Evolutionary conservation across 2,888 invertebrate species (phyloP).

Genomic region (Abrostola tripartita): DNA sequence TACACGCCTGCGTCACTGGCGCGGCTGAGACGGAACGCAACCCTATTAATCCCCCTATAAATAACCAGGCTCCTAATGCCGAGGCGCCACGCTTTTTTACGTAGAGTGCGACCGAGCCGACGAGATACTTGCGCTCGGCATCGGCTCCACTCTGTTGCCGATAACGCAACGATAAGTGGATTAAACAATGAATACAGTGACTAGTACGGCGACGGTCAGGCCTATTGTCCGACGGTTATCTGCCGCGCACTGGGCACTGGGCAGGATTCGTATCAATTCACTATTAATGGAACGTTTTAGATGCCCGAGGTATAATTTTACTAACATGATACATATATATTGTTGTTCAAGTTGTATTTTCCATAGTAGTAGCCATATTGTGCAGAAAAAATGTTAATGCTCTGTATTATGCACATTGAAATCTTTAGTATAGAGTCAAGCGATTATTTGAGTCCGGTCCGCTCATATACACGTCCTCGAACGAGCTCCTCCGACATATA

Average conservation of each 20-base stretch:
- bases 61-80: slow-evolving; percentile 79
- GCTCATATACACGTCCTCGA: slow-evolving; percentile 11
- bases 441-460: slow-evolving; percentile 7
- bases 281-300: slow-evolving; percentile 37
- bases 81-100: slow-evolving; percentile 81
- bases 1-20: slow-evolving; percentile 18
- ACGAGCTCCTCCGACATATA: slow-evolving; percentile 26
- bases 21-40: slow-evolving; percentile 59
- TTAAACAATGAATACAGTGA: slow-evolving; percentile 44
- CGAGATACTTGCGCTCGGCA: slow-evolving; percentile 65
- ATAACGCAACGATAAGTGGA: slow-evolving; percentile 51
- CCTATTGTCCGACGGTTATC: slow-evolving; percentile 28
- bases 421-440: slow-evolving; percentile 6
- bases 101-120: slow-evolving; percentile 57
- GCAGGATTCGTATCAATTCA: slow-evolving; percentile 23
- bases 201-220: slow-evolving; percentile 13
- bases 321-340: background rate
- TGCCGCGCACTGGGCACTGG: slow-evolving; percentile 5
- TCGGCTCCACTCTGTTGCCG: slow-evolving; percentile 19
- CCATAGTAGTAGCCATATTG: background rate
- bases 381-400: slow-evolving; percentile 4
- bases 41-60: slow-evolving; percentile 78
- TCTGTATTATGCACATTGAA: slow-evolving; percentile 5
- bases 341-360: background rate
- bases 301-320: slow-evolving; percentile 3